Conservation (phyloP, 2,888 invertebrate genomes). For the Caenorhabditis wallacei region DNA sequence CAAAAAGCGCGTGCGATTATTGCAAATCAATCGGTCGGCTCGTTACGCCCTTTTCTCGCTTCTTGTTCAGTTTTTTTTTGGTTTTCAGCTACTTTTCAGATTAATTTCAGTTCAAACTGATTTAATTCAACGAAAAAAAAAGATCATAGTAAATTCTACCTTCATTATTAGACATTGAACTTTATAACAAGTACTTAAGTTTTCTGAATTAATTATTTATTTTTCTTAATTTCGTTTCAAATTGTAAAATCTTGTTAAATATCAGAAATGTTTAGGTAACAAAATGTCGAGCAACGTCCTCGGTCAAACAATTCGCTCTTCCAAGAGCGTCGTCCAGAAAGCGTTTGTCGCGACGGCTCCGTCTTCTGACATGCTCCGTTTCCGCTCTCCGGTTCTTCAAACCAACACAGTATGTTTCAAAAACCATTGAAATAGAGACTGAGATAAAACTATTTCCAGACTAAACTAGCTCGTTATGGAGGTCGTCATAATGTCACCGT, state of each 20-base stretch:
- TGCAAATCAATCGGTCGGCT: conserved; percentile 64
- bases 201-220: conserved; percentile 11
- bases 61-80: conserved; percentile 3
- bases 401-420: conserved; percentile 60
- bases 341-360: conserved; percentile 63
- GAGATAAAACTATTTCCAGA: too few relatives aligned
- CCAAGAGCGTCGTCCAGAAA: conserved; percentile 59
- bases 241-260: too few relatives aligned
- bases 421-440: too few relatives aligned
- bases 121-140: too few relatives aligned
- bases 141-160: too few relatives aligned
- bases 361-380: conserved; percentile 71
- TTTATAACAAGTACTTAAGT: too few relatives aligned
- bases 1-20: conserved; percentile 33
- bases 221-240: too few relatives aligned
- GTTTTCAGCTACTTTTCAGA: conserved; percentile 15
- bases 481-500: conserved; percentile 97
- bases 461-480: conserved; percentile 88
- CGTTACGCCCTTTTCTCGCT: conserved; percentile 51
- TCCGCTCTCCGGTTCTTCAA: conserved; percentile 73
- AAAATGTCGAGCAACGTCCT: conserved; percentile 64
- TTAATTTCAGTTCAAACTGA: too few relatives aligned
- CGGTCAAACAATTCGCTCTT: conserved; percentile 54
- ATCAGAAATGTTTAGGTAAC: too few relatives aligned
- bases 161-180: too few relatives aligned